Evolutionary conservation across 2,888 invertebrate species (phyloP).

Genomic region (Perizoma affinitatum): DNA sequence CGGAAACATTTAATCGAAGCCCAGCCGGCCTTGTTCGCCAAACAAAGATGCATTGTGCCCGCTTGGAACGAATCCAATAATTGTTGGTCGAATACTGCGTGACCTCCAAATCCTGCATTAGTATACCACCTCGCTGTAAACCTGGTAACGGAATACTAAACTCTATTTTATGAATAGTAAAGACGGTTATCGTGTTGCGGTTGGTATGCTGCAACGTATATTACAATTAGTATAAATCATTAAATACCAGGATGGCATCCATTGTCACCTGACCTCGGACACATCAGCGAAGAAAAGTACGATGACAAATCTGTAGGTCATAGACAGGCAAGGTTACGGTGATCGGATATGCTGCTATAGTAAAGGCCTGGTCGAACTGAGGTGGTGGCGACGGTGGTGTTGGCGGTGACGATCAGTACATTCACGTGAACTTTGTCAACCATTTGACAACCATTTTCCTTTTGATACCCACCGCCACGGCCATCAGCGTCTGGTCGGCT

Average conservation of each 20-base stretch:
- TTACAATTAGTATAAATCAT: conserved; percentile 64
- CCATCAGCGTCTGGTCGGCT: no score
- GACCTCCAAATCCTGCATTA: conserved; percentile 82
- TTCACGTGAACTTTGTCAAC: no score
- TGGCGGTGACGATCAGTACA: no score
- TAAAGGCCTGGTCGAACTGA: no score
- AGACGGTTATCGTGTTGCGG: conserved; percentile 37
- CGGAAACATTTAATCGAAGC: conserved; percentile 53
- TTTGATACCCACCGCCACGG: no score
- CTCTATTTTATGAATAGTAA: conserved; percentile 25
- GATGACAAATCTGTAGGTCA: conserved; percentile 67
- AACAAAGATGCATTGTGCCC: conserved; percentile 80
- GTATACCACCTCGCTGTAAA: conserved; percentile 55
- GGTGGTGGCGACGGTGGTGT: no score
- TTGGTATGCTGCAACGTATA: conserved; percentile 40
- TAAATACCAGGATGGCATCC: conserved; percentile 66
- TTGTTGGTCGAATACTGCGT: conserved; percentile 66
- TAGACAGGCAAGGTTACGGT: conserved; percentile 71
- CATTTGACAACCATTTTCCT: no score
- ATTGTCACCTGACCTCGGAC: conserved; percentile 71
- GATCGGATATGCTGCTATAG: no score
- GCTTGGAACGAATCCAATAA: conserved; percentile 81
- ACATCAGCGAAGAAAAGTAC: conserved; percentile 68
- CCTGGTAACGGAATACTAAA: conserved; percentile 23
- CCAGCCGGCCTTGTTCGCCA: conserved; percentile 70